Conservation (phyloP, 2,888 invertebrate species). For the Limnephilus rhombicus region DNA sequence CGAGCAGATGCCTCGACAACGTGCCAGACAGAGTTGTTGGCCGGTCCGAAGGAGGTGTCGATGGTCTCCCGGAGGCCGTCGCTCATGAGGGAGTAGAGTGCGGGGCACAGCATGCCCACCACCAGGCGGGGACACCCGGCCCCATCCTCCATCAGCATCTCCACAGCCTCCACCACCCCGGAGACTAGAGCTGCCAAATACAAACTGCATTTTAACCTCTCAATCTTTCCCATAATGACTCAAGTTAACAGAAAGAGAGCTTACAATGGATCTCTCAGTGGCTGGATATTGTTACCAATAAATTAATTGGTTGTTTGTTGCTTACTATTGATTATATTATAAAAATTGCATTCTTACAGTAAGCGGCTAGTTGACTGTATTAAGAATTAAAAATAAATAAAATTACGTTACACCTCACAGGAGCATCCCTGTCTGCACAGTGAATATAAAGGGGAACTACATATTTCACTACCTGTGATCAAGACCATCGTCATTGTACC, state of each 20-base stretch:
- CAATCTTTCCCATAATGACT: not conserved
- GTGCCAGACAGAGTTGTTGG: conserved; percentile 93
- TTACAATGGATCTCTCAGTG: not conserved
- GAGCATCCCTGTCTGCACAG: too few relatives aligned
- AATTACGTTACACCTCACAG: too few relatives aligned
- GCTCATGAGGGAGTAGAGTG: conserved; percentile 89
- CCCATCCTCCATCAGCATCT: conserved; percentile 84
- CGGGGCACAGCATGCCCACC: conserved; percentile 87
- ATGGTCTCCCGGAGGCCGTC: conserved; percentile 90
- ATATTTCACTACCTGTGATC: too few relatives aligned
- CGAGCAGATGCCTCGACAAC: conserved; percentile 93
- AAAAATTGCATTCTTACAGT: not conserved
- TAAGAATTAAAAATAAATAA: too few relatives aligned
- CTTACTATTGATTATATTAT: not conserved
- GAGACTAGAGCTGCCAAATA: conserved; percentile 81
- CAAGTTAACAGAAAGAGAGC: not conserved
- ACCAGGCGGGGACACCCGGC: conserved; percentile 86
- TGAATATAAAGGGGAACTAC: too few relatives aligned
- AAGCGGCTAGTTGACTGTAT: too few relatives aligned
- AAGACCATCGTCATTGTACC: too few relatives aligned
- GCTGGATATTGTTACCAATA: not conserved
- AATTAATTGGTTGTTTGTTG: not conserved
- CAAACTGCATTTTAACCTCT: not conserved
- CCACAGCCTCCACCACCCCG: conserved; percentile 86
- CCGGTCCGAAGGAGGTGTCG: conserved; percentile 91